A percentile compares a stretch with the other conserved stretches of the same genome.
phyloP scores from a whole-genome alignment of 2,888 invertebrate species.

The Galerucella pusilla region DNA sequence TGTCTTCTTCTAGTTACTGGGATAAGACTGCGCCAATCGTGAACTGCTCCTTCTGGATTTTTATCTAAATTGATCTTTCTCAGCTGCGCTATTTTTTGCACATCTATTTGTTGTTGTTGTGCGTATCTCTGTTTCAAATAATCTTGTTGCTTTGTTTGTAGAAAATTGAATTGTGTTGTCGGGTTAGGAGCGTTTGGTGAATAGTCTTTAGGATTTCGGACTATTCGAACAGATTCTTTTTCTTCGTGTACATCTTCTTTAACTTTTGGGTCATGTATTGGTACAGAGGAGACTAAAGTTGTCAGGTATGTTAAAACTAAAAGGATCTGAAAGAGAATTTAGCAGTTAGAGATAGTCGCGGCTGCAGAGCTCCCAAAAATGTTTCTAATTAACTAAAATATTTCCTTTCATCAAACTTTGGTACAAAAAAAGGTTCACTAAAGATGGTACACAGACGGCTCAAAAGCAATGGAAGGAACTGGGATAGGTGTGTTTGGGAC shows the following conservation, averaged over 20 bases:
- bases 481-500: too few relatives aligned
- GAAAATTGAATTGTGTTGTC: constrained; percentile 52
- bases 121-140: constrained; percentile 55
- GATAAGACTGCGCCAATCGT: constrained; percentile 27
- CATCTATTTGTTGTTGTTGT: constrained; percentile 58
- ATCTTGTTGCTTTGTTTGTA: constrained; percentile 55
- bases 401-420: too few relatives aligned
- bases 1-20: constrained; percentile 1
- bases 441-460: too few relatives aligned
- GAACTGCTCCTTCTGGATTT: neutral
- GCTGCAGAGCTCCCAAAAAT: too few relatives aligned
- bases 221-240: constrained; percentile 13
- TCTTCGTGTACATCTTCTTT: constrained; percentile 14
- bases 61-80: constrained; percentile 4
- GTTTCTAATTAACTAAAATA: too few relatives aligned
- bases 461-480: too few relatives aligned
- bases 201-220: constrained; percentile 7
- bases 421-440: neutral
- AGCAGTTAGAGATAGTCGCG: too few relatives aligned
- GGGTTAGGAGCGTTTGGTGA: constrained; percentile 36
- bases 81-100: constrained; percentile 15
- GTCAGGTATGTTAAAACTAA: constrained; percentile 1
- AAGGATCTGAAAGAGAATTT: constrained; percentile 12
- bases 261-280: constrained; percentile 21
- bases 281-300: neutral